Conservation (phyloP, 1,140 invertebrate species). For the Procambarus clarkii region DNA sequence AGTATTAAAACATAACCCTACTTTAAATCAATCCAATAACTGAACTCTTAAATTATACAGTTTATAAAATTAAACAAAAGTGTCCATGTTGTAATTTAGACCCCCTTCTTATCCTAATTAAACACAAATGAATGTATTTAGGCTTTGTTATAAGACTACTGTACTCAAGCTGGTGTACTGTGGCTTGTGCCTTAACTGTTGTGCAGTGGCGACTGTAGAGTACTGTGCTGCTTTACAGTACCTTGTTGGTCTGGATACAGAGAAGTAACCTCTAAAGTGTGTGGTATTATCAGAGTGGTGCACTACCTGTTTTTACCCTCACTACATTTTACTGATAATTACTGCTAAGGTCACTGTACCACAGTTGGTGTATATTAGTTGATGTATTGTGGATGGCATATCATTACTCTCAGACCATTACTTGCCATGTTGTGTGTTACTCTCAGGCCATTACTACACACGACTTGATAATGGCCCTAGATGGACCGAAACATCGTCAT, state of each 20-base stretch:
- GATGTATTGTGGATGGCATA: constrained; percentile 32
- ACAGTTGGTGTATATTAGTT: constrained; percentile 41
- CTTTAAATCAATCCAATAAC: constrained; percentile 9
- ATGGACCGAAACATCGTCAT: no score
- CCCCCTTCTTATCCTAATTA: constrained; percentile 32
- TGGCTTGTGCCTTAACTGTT: neutral
- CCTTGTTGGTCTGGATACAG: neutral
- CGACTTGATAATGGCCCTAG: no score
- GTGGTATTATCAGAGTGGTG: neutral
- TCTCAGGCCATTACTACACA: no score
- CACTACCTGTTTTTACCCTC: neutral
- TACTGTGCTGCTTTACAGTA: neutral
- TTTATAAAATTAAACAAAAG: constrained; percentile 22
- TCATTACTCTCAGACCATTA: constrained; percentile 16
- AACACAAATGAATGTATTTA: constrained; percentile 37
- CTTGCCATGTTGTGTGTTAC: neutral
- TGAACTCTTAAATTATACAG: constrained; percentile 18
- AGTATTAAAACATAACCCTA: constrained; percentile 1
- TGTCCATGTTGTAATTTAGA: constrained; percentile 47
- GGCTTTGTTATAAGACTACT: constrained; percentile 16
- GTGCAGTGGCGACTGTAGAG: neutral
- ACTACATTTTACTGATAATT: neutral
- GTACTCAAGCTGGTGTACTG: constrained; percentile 43
- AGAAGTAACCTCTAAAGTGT: constrained; percentile 1
- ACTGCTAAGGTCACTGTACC: constrained; percentile 38